Percentiles rank a stretch among this genome's conserved stretches.
Evolutionary conservation across 2,797 vertebrate species (phyloP).

Genomic region (Rhyacichthys aspro): DNA sequence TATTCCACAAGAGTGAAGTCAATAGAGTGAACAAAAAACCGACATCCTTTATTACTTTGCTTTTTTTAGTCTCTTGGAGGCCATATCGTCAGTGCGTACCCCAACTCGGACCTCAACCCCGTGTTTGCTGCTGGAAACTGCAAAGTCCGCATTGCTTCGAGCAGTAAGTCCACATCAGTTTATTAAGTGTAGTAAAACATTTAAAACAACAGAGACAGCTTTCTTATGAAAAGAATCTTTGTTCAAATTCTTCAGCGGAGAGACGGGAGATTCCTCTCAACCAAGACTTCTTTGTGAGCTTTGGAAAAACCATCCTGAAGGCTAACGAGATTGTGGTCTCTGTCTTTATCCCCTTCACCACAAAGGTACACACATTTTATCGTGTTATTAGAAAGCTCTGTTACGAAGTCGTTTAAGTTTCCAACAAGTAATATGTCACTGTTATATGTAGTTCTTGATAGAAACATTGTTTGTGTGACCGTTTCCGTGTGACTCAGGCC

Average conservation of each 20-base stretch:
- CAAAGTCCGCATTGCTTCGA: slow-evolving; percentile 77
- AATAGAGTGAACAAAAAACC: too few relatives aligned
- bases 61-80: slow-evolving; percentile 87
- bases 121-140: slow-evolving; percentile 85
- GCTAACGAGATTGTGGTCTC: slow-evolving; percentile 85
- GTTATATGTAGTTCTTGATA: too few relatives aligned
- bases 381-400: neutral
- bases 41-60: too few relatives aligned
- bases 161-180: slow-evolving; percentile 64
- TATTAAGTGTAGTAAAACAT: neutral
- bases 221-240: neutral
- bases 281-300: slow-evolving; percentile 82
- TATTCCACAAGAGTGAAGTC: too few relatives aligned
- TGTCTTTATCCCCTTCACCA: slow-evolving; percentile 84
- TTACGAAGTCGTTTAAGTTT: too few relatives aligned
- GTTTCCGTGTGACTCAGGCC: too few relatives aligned
- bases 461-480: too few relatives aligned
- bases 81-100: slow-evolving; percentile 84
- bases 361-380: slow-evolving; percentile 70
- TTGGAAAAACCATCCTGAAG: slow-evolving; percentile 78
- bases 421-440: too few relatives aligned
- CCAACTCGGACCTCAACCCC: slow-evolving; percentile 91
- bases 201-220: neutral
- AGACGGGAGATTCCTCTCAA: slow-evolving; percentile 77
- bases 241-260: slow-evolving; percentile 58